These are phyloP conservation scores for Rhodeus uyekii DNA, from an alignment of 2,797 vertebrate species.

Conservation along the genomic window DNA sequence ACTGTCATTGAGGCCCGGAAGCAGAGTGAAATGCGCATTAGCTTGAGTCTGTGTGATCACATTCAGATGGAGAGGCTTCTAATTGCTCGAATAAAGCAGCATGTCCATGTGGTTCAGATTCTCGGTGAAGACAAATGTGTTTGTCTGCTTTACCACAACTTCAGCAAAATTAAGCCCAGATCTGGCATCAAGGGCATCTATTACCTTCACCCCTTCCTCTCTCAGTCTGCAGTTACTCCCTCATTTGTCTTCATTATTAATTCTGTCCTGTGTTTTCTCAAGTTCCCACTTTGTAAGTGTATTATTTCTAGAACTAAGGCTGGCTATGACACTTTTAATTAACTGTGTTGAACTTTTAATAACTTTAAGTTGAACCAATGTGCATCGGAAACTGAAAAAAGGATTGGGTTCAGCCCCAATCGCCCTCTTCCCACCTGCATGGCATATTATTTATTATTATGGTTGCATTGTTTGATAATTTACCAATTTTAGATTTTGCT, in stretches of 20 bases:
- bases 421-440: neutral
- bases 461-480: neutral
- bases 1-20: constrained; percentile 43
- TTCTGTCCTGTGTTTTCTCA: constrained; percentile 31
- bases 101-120: constrained; percentile 63
- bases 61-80: constrained; percentile 33
- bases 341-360: neutral
- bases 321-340: constrained; percentile 5
- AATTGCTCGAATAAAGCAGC: constrained; percentile 64
- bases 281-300: constrained; percentile 24
- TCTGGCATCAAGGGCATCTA: constrained; percentile 36
- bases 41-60: constrained; percentile 20
- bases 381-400: neutral
- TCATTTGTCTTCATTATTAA: constrained; percentile 50
- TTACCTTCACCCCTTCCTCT: constrained; percentile 1
- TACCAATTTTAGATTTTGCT: neutral
- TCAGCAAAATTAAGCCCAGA: constrained; percentile 26
- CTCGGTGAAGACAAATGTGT: constrained; percentile 52
- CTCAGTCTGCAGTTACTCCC: neutral
- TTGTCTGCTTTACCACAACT: constrained; percentile 25
- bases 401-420: neutral
- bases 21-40: constrained; percentile 47
- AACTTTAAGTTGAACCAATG: neutral
- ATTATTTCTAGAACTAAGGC: neutral
- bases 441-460: neutral